These are phyloP conservation scores for Phaetusa simplex DNA, from an alignment of 2,113 vertebrate genomes.

Conservation along the genomic window DNA sequence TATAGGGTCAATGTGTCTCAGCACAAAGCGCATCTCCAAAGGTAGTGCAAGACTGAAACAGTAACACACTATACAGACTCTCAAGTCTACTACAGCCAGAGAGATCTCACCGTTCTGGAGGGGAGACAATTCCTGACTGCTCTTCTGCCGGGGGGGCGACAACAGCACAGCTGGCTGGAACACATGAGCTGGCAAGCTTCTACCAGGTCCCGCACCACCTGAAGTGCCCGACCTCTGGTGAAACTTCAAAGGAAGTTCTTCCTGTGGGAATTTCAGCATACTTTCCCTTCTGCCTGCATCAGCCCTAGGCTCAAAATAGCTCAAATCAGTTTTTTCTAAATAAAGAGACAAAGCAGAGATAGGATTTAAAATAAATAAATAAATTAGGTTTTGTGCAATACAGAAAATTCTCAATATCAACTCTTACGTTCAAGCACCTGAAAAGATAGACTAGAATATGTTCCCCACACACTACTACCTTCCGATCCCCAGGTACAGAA, in stretches of 20 bases:
- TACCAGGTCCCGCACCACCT: not conserved
- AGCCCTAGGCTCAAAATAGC: not conserved
- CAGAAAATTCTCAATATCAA: not conserved
- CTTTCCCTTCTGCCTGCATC: constrained; percentile 7
- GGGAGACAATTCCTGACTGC: constrained; percentile 58
- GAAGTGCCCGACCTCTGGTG: not conserved
- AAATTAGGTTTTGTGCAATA: not conserved
- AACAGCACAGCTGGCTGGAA: constrained; percentile 82
- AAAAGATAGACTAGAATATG: not conserved
- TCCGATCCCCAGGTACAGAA: not conserved
- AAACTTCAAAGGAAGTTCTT: constrained; percentile 39
- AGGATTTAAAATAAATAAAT: not conserved
- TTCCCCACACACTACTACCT: not conserved
- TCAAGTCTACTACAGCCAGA: not conserved
- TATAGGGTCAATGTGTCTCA: not conserved
- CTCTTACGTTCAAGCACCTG: not conserved
- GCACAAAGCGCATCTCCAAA: not conserved
- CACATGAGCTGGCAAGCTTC: constrained; percentile 17
- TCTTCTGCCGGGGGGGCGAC: constrained; percentile 84
- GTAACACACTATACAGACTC: not conserved
- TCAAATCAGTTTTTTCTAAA: constrained; percentile 33
- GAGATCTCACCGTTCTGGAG: constrained; percentile 60
- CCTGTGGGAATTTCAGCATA: constrained; percentile 27
- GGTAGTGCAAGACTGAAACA: not conserved
- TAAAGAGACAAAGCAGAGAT: not conserved